phyloP scores from a whole-genome alignment of 2,113 vertebrate genomes.

The Ploceus nigricollis region DNA sequence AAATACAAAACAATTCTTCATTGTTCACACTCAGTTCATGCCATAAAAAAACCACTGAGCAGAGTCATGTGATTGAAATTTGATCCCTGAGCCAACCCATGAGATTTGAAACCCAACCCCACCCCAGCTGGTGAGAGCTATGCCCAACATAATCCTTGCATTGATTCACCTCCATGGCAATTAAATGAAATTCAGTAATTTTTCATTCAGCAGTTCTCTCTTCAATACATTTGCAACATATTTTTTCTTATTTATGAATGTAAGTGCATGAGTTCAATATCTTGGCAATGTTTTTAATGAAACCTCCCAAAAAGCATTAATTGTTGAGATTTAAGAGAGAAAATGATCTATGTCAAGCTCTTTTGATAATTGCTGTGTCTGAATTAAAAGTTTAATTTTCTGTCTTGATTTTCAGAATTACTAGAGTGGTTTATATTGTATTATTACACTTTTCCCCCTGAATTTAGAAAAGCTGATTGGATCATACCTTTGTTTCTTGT shows the following conservation, averaged over 20 bases:
- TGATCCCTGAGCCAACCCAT: too few relatives aligned
- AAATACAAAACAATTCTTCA: neutral
- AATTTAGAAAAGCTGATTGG: neutral
- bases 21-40: neutral
- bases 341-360: neutral
- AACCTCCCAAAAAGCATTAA: neutral
- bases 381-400: neutral
- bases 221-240: neutral
- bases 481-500: neutral
- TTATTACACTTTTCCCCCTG: too few relatives aligned
- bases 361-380: neutral
- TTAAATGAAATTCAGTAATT: neutral
- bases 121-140: neutral
- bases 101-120: neutral
- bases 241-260: neutral
- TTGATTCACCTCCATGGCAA: neutral
- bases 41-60: neutral
- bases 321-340: neutral
- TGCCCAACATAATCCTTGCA: neutral
- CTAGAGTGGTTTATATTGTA: neutral
- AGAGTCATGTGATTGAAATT: neutral
- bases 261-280: neutral
- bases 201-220: neutral
- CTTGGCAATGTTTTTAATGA: neutral
- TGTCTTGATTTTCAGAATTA: neutral